phyloP scores from a whole-genome alignment of 2,113 vertebrate species.

The Trachemys scripta region DNA sequence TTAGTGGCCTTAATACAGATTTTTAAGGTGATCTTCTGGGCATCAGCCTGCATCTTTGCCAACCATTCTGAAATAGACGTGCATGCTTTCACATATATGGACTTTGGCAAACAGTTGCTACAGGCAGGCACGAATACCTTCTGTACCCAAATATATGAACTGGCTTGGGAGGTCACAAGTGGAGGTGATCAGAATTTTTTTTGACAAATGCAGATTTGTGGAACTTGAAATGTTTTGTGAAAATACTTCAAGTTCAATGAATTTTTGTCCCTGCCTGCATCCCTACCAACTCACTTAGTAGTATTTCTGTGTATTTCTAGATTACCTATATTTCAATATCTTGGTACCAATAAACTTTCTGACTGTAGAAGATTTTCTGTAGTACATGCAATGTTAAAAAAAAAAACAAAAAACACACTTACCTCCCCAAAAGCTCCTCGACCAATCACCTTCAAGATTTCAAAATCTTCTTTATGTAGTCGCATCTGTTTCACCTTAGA shows the following conservation, averaged over 20 bases:
- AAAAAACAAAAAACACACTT: slow-evolving; percentile 38
- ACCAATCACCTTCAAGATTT: slow-evolving; percentile 99
- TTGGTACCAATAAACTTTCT: not conserved
- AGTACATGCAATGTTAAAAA: not conserved
- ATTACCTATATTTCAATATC: accelerated
- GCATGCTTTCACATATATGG: not conserved
- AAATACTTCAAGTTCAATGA: not conserved
- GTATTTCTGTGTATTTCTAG: not conserved
- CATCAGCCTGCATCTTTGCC: not conserved
- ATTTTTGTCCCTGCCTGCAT: not conserved
- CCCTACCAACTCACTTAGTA: not conserved
- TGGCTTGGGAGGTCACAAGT: not conserved
- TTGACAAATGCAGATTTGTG: not conserved
- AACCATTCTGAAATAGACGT: not conserved
- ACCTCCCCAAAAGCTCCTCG: slow-evolving; percentile 99
- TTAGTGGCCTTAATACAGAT: not conserved
- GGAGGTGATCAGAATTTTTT: not conserved
- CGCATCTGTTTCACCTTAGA: slow-evolving; percentile 98
- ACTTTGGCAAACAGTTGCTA: not conserved
- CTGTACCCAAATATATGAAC: not conserved
- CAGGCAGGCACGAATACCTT: not conserved
- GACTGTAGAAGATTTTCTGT: not conserved
- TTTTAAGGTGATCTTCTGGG: not conserved
- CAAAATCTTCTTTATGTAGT: slow-evolving; percentile 98
- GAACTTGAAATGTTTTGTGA: not conserved